Base-by-base conservation (phyloP, 2,797 vertebrate genomes). In the Sebastes flavidus region DNA sequence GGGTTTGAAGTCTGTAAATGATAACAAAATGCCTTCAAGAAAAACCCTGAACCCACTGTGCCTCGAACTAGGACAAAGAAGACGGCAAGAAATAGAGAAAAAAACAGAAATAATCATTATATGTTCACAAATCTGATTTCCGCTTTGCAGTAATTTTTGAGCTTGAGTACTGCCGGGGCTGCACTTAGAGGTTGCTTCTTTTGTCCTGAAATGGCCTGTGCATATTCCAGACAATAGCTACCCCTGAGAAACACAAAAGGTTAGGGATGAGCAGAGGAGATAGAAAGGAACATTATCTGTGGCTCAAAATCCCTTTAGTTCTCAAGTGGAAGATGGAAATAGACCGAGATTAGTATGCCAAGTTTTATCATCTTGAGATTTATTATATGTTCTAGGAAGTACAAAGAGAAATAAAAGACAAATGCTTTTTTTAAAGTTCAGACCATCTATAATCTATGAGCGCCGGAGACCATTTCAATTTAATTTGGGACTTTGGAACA, bases 261-360 rank as follows among this genome's bases (percentile, higher is more conserved):
- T 91, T 85, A 85, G 78, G 80, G 75, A 89, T 80, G 89, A 88
- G 75, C 76, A 74, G 79, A 27, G 71, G 78, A 89, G 84, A 89
- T 84, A 81, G 88, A 89, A 82, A 77, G 85, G 75, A 89, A 86
- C 78, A 88, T 93, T 88, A 93, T 89, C 84, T 76, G 73, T 66
- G 81, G 18, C 87, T 87, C 75, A 68, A 82, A 90, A 90, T 87
- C 82, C 82, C 89, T 92, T 91, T 87, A 90, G 80, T 77, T 87
- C 87, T 91, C 88, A 72, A 92, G 82, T 86, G 83, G 83, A 88
- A 73, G 87, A 92, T 85, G 89, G 83, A 90, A 91, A 86, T 84
- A 82, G 81, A 81, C 73, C 71, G 60, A 91, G 89, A 92, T 93
- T 89, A 88, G 72, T 77, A 76, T 78, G 71, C 84, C 81, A 75